Evolutionary conservation across 2,113 vertebrate genomes (phyloP).

Genomic region (Melanocharis versteri): DNA sequence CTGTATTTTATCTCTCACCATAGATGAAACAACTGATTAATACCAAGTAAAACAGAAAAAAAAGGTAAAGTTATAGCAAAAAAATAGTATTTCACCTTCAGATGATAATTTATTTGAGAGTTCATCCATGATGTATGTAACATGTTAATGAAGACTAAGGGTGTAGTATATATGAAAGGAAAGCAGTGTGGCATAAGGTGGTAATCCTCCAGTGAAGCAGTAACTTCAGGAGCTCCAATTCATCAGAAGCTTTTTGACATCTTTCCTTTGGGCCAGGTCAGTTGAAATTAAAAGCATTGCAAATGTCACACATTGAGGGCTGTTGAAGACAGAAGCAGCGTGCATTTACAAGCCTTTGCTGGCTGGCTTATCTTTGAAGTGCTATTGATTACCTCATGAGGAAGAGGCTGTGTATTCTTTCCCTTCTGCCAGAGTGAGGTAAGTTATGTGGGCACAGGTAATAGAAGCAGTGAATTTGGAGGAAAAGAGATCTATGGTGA

Average conservation of each 20-base stretch:
- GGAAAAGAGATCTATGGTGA: neutral
- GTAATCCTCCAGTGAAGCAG: neutral
- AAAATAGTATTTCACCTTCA: neutral
- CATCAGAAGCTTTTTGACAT: neutral
- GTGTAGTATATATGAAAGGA: neutral
- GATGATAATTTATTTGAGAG: neutral
- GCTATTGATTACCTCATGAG: slow-evolving; percentile 51
- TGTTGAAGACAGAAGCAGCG: neutral
- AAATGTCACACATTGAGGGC: neutral
- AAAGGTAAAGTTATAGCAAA: neutral
- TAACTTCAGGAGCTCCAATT: neutral
- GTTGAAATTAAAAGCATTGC: neutral
- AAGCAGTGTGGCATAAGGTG: neutral
- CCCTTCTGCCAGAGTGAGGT: neutral
- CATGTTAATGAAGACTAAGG: neutral
- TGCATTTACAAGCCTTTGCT: neutral
- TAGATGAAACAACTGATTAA: neutral
- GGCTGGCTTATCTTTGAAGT: slow-evolving; percentile 21
- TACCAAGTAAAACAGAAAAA: neutral
- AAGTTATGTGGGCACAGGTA: slow-evolving; percentile 49
- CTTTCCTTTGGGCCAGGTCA: neutral
- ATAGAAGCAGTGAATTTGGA: slow-evolving; percentile 45
- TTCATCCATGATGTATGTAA: neutral
- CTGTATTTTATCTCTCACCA: neutral
- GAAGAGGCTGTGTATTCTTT: slow-evolving; percentile 31